A percentile compares a stretch with the other conserved stretches of the same genome.
phyloP scores from a whole-genome alignment of 2,113 vertebrate species.

The Periophthalmus modestus region DNA sequence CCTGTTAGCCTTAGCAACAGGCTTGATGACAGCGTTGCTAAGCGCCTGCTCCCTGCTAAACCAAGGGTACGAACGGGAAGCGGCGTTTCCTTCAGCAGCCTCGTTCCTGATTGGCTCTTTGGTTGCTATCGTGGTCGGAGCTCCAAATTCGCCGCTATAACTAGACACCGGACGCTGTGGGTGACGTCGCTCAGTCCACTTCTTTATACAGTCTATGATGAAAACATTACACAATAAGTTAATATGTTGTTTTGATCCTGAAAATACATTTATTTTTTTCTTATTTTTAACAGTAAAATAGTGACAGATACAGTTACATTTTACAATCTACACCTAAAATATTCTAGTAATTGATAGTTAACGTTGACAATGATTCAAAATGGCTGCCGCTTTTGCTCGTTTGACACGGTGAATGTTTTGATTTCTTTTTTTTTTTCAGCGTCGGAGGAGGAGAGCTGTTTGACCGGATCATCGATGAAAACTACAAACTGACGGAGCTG shows the following conservation, averaged over 20 bases:
- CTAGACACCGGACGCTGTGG: no score
- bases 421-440: conserved; percentile 47
- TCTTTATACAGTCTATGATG: background rate
- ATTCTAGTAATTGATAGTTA: background rate
- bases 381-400: background rate
- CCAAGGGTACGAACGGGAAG: no score
- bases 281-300: no score
- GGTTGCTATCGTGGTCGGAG: no score
- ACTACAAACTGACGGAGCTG: conserved; percentile 91
- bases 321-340: background rate
- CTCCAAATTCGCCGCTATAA: no score
- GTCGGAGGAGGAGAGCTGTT: conserved; percentile 81
- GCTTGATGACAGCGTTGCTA: no score
- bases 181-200: no score
- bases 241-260: no score
- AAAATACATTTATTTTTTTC: background rate
- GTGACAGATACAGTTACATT: background rate
- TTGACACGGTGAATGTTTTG: background rate
- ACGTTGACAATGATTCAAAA: background rate
- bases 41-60: no score
- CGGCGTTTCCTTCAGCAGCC: no score
- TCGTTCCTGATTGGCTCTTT: no score
- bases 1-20: no score
- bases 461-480: conserved; percentile 94
- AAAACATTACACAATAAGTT: background rate